phyloP scores from a whole-genome alignment of 2,797 vertebrate species.

The Okamejei kenojei region DNA sequence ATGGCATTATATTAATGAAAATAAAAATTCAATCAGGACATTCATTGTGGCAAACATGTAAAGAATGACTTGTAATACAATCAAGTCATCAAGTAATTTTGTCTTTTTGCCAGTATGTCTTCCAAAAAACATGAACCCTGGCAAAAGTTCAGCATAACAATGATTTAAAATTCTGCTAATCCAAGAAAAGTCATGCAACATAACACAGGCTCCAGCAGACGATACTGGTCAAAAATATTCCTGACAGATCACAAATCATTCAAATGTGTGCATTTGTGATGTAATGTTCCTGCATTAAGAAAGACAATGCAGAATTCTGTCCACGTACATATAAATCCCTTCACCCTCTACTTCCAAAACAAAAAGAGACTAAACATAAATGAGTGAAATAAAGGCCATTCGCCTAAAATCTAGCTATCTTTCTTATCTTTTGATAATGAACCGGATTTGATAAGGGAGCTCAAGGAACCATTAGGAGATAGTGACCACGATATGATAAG shows the following conservation, averaged over 20 bases:
- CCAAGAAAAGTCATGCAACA: constrained; percentile 15
- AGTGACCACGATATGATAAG: too few species aligned
- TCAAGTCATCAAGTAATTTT: background rate
- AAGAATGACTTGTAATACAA: background rate
- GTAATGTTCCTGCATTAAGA: background rate
- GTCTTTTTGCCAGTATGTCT: background rate
- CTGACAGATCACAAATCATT: background rate
- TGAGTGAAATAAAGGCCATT: too few species aligned
- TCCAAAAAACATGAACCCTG: constrained; percentile 3
- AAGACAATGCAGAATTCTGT: background rate
- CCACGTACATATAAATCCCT: background rate
- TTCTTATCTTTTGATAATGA: too few species aligned
- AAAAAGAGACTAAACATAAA: too few species aligned
- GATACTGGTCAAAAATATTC: background rate
- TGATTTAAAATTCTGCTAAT: constrained; percentile 30
- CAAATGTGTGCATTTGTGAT: background rate
- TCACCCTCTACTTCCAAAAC: too few species aligned
- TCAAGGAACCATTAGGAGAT: too few species aligned
- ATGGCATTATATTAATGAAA: constrained; percentile 22
- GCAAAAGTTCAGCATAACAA: constrained; percentile 35
- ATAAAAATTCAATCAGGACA: constrained; percentile 18
- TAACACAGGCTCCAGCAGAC: background rate
- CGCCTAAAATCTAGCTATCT: too few species aligned
- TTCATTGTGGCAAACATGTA: constrained; percentile 18
- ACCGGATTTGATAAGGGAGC: too few species aligned